Evolutionary conservation across 2,797 vertebrate genomes (phyloP), one percentile per base, ranked within the genome.

Genomic region (Telmatherina bonti): DNA sequence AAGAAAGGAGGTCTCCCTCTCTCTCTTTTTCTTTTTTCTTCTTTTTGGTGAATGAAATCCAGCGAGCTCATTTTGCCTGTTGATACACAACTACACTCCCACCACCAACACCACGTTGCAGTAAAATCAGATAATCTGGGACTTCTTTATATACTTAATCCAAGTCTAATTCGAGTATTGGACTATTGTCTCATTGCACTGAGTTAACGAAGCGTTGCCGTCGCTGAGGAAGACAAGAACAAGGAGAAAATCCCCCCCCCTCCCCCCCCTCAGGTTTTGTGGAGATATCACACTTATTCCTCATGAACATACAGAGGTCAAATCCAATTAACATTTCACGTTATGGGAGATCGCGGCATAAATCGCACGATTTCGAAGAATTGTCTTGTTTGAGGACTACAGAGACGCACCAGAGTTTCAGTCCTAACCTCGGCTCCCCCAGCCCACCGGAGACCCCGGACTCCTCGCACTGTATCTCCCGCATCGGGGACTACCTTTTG

Each of bases 231-330:
- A 63, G 67, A 75, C 62, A 49, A 61, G 13, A 70, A 49, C 26
- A 4, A 75, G 69, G 70, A 82, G 72, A 75, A 88, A 83, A 78
- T 33, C 70, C 43, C 41, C 41, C 12, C 35, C 2, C 4, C 35
- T 6, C 56, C 60, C 20, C 35, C 2, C 4, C 35, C 16, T 53
- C 60, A 15, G 43, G 27, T 81, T 88, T 71, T 78, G 90, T 83
- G 92, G 91, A 92, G 90, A 72, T 87, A 72, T 85, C 84, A 26
- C 86, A 93, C 92, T 85, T 94, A 87, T 96, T 96, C 96, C 97
- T 95, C 96, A 99, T 99, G 98, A 99, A 98, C 98, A 97, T 99
- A 97, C 98, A 97, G 95, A 97, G 98, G 94, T 99, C 98, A 89
- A 97, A 95, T 96, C 98, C 98, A 89, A 99, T 99, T 95, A 96